Evolutionary conservation across 2,888 invertebrate genomes (phyloP).

Genomic region (Leptopilina syphax): DNA sequence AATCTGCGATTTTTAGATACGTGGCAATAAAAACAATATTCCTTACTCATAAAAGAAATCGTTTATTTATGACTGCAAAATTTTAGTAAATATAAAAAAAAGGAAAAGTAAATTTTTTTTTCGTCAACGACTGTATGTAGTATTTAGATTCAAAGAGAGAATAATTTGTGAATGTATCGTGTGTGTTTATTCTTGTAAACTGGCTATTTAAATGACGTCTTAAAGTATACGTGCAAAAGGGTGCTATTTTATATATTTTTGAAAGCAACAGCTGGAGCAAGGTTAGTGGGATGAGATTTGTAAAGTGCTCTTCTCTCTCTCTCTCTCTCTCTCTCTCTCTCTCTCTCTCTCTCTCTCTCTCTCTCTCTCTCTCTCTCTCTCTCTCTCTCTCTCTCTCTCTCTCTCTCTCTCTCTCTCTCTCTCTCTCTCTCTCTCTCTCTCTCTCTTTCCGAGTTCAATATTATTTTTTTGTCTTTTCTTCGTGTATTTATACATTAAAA

Average conservation of each 20-base stretch:
- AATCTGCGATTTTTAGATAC: too few relatives aligned
- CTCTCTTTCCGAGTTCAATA: slow-evolving; percentile 3
- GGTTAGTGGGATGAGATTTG: slow-evolving; percentile 50
- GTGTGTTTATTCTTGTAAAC: not conserved
- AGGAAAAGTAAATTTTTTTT: too few relatives aligned
- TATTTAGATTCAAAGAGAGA: too few relatives aligned
- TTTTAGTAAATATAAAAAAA: too few relatives aligned
- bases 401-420: not conserved
- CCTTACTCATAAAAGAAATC: too few relatives aligned
- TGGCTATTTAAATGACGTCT: not conserved
- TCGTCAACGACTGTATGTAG: too few relatives aligned
- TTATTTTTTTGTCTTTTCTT: slow-evolving; percentile 50
- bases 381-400: not conserved
- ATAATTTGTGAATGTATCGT: too few relatives aligned
- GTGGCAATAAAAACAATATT: too few relatives aligned
- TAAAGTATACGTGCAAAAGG: slow-evolving; percentile 13
- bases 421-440: not conserved
- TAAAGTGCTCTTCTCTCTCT: not conserved
- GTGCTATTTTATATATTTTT: slow-evolving; percentile 43
- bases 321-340: not conserved
- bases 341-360: not conserved
- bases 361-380: not conserved
- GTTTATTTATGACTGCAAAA: too few relatives aligned
- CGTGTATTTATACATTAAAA: slow-evolving; percentile 67
- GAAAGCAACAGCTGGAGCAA: slow-evolving; percentile 47